Evolutionary conservation across 2,888 invertebrate genomes (phyloP).

Genomic region (Drosophila tanythrix): DNA sequence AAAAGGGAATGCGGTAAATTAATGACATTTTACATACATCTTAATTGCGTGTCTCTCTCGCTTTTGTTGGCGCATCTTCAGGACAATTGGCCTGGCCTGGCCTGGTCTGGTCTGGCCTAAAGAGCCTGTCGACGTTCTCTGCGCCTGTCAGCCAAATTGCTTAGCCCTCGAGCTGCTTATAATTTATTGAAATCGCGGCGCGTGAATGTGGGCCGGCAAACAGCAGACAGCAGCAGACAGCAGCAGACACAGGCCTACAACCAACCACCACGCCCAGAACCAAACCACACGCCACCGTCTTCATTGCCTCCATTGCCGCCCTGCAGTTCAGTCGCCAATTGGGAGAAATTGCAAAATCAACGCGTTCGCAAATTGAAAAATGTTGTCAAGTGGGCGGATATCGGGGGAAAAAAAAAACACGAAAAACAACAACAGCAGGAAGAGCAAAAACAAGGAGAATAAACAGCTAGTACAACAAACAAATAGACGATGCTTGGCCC

Average conservation of each 20-base stretch:
- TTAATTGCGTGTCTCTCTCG: slow-evolving; percentile 58
- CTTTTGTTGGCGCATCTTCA: slow-evolving; percentile 43
- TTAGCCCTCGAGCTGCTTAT: slow-evolving; percentile 70
- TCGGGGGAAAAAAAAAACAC: slow-evolving; percentile 12
- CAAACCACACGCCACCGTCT: neutral
- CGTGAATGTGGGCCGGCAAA: slow-evolving; percentile 13
- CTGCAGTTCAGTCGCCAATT: slow-evolving; percentile 36
- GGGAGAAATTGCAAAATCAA: slow-evolving; percentile 58
- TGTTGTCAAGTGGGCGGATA: slow-evolving; percentile 56
- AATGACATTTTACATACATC: slow-evolving; percentile 62
- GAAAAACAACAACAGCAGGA: neutral
- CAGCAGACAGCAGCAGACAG: slow-evolving; percentile 10
- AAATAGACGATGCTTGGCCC: slow-evolving; percentile 31
- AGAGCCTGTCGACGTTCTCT: slow-evolving; percentile 23
- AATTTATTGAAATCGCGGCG: slow-evolving; percentile 73
- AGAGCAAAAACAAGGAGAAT: neutral
- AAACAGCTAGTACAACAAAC: slow-evolving; percentile 7
- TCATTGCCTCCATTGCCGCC: neutral
- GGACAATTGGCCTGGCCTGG: slow-evolving; percentile 19
- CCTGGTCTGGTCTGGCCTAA: neutral
- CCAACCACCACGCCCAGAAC: slow-evolving; percentile 7
- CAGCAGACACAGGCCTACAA: slow-evolving; percentile 12
- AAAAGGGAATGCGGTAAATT: slow-evolving; percentile 43
- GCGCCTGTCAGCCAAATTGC: slow-evolving; percentile 59
- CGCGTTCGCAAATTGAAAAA: slow-evolving; percentile 75